Conservation (phyloP, 2,797 vertebrate species). For the Columba guinea region DNA sequence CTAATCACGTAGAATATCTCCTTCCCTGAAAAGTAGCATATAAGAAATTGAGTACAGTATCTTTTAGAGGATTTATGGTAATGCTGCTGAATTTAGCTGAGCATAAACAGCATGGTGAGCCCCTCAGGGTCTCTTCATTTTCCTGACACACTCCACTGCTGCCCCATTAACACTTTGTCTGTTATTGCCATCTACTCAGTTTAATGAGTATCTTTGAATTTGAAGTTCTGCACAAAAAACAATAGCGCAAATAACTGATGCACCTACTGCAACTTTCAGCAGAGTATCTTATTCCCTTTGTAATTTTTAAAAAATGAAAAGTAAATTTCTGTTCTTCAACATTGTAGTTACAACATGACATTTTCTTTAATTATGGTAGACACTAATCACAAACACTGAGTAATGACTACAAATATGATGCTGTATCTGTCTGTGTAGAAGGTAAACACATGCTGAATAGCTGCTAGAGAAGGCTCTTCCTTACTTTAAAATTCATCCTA, state of each 20-base stretch:
- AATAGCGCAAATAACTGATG: slow-evolving; percentile 45
- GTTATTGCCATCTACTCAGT: slow-evolving; percentile 78
- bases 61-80: slow-evolving; percentile 80
- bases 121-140: slow-evolving; percentile 84
- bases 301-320: background rate
- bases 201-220: slow-evolving; percentile 85
- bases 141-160: slow-evolving; percentile 82
- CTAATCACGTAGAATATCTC: background rate
- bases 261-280: slow-evolving; percentile 33
- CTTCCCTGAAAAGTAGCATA: background rate
- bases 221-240: slow-evolving; percentile 64
- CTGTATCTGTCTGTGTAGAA: background rate
- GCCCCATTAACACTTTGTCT: slow-evolving; percentile 86
- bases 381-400: background rate
- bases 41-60: slow-evolving; percentile 33
- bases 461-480: background rate
- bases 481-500: background rate
- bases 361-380: slow-evolving; percentile 23
- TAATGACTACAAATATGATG: background rate
- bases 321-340: background rate
- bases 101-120: slow-evolving; percentile 73
- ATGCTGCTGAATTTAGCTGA: slow-evolving; percentile 52
- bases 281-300: background rate
- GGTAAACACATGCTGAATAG: background rate
- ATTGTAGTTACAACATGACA: background rate